These are phyloP conservation scores for Tiliacea citrago DNA, from an alignment of 2,888 invertebrate genomes.

Conservation along the genomic window DNA sequence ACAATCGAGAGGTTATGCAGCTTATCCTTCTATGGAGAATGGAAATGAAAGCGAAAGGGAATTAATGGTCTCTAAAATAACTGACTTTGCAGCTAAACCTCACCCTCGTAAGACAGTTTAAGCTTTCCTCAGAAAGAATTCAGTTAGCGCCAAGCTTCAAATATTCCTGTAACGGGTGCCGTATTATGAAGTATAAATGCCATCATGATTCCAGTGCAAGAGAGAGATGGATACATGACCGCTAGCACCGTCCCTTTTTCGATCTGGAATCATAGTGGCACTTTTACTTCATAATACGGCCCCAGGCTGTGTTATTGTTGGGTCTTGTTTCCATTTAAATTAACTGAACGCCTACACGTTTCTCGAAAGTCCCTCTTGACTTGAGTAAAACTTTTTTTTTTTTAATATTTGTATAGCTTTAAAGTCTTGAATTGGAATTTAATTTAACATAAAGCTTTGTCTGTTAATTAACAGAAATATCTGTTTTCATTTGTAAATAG, in stretches of 20 bases:
- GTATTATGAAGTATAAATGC: too few species aligned
- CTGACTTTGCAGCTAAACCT: background rate
- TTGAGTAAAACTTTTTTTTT: slow-evolving; percentile 25
- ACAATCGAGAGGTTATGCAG: background rate
- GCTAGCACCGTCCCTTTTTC: too few species aligned
- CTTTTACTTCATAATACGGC: too few species aligned
- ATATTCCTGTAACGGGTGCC: slow-evolving; percentile 35
- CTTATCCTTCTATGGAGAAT: background rate
- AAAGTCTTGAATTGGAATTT: slow-evolving; percentile 25
- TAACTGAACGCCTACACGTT: slow-evolving; percentile 58
- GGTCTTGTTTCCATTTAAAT: slow-evolving; percentile 62
- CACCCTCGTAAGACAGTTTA: slow-evolving; percentile 4
- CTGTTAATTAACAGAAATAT: slow-evolving; percentile 9
- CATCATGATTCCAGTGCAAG: too few species aligned
- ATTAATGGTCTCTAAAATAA: background rate
- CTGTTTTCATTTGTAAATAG: slow-evolving; percentile 9
- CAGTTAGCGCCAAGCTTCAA: slow-evolving; percentile 29
- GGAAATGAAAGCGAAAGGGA: background rate
- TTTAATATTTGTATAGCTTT: slow-evolving; percentile 38
- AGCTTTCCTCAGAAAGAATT: slow-evolving; percentile 12
- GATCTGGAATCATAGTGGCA: too few species aligned
- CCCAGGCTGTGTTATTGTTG: slow-evolving; percentile 39
- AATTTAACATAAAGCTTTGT: slow-evolving; percentile 31
- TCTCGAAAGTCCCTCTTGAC: slow-evolving; percentile 8
- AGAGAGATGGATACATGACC: too few species aligned